Percentiles rank a stretch among this genome's conserved stretches.
Conservation (phyloP, 1,140 invertebrate species). For the Marisa cornuarietis region DNA sequence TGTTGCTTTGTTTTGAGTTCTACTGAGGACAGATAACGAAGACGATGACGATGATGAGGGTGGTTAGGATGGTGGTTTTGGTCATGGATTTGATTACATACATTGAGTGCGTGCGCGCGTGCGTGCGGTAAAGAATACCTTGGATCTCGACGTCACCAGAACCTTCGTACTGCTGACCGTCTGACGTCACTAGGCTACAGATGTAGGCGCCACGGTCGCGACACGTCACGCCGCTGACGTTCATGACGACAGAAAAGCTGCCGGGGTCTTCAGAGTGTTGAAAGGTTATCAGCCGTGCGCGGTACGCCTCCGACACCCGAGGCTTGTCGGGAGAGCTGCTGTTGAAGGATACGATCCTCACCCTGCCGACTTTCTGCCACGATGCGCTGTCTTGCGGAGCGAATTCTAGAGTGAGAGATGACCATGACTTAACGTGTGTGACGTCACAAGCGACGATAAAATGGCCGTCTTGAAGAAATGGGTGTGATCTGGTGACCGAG, state of each 20-base stretch:
- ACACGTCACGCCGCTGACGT: constrained; percentile 13
- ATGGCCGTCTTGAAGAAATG: constrained; percentile 9
- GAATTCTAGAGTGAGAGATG: neutral
- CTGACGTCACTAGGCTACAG: constrained; percentile 5
- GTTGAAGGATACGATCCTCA: neutral
- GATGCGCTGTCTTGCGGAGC: neutral
- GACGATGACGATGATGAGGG: too few species aligned
- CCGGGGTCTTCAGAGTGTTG: neutral
- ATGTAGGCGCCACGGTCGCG: constrained; percentile 14
- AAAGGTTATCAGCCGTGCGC: neutral
- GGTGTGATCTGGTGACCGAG: neutral
- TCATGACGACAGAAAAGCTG: constrained; percentile 7
- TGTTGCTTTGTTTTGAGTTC: too few species aligned
- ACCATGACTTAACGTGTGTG: neutral
- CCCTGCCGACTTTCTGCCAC: neutral
- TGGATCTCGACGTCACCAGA: neutral
- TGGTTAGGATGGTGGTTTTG: too few species aligned
- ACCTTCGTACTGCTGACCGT: neutral
- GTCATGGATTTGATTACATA: too few species aligned
- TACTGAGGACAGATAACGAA: too few species aligned
- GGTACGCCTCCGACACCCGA: neutral
- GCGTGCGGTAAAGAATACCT: constrained; percentile 1
- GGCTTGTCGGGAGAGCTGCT: neutral
- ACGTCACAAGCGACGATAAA: constrained; percentile 20
- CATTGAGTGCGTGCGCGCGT: too few species aligned